Conservation (phyloP, 1,140 invertebrate species). For the Pinna nobilis region DNA sequence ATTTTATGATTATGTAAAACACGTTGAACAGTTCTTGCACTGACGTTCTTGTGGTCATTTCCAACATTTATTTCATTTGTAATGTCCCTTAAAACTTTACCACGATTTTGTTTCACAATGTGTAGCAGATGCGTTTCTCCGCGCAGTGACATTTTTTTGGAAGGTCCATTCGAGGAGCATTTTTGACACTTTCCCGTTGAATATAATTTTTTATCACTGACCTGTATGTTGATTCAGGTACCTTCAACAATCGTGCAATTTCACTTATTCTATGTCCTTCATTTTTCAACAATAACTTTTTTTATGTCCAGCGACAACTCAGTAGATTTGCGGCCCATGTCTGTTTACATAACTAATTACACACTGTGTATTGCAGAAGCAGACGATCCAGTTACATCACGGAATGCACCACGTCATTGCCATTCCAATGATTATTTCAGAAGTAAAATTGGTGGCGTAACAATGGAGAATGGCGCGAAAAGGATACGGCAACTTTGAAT, state of each 20-base stretch:
- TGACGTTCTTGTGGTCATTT: conserved; percentile 13
- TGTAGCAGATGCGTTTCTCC: conserved; percentile 5
- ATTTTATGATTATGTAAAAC: conserved; percentile 19
- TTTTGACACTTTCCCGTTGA: not conserved
- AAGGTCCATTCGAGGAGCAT: not conserved
- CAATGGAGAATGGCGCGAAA: too few species aligned
- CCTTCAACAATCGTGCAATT: conserved; percentile 8
- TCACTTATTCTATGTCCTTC: conserved; percentile 15
- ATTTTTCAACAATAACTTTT: conserved; percentile 14
- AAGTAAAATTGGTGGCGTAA: too few species aligned
- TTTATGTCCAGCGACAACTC: conserved; percentile 25
- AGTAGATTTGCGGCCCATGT: conserved; percentile 21
- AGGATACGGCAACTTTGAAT: too few species aligned
- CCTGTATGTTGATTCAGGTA: conserved; percentile 11
- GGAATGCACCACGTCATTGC: too few species aligned
- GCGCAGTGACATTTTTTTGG: conserved; percentile 16
- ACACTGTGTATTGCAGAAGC: too few species aligned
- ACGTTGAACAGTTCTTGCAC: conserved; percentile 12
- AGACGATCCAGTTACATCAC: too few species aligned
- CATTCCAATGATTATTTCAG: too few species aligned
- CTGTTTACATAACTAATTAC: conserved; percentile 38
- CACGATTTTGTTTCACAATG: conserved; percentile 17
- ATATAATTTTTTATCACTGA: conserved; percentile 14
- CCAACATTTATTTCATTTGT: conserved; percentile 14
- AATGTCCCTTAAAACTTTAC: conserved; percentile 16